Base-by-base conservation (phyloP, 2,797 vertebrate species). In the Syngnathus rostellatus region DNA sequence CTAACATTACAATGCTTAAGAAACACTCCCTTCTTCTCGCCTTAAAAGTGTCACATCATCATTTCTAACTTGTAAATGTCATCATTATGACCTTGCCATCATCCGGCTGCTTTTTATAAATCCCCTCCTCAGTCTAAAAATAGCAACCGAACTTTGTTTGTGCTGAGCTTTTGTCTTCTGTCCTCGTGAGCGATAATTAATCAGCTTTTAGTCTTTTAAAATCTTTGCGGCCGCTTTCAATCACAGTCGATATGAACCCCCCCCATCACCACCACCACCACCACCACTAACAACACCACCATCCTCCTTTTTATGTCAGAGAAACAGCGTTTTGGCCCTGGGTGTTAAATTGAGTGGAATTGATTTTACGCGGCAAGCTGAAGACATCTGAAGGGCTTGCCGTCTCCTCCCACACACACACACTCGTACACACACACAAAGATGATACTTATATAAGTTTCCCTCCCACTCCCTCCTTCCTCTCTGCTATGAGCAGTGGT, bases 381-480 rank as follows among this genome's bases (percentile, higher is more conserved):
- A 68, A 81, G 78, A 85, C 83, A 83, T 85, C 73, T 84, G 75
- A 85, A 79, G 81, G 69, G 69, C 72, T 75, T 67, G 67, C 66
- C 41, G 25, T 53, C 39, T 19, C 53, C 57, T 37, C 17, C 63
- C 25, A n/a, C 38, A 12, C 59, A 40, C n/a, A 59, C 40, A 37
- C 23, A 55, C 64, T 10, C 25, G 17, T 31, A 16, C n/a, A 6
- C 63, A 23, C 60, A 61, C 55, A 64, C 53, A 68, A 77, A 72
- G 70, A 86, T 85, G 79, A 82, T 80, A 81, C 83, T 91, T 91
- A 90, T 86, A 88, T 90, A 92, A 91, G 81, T 85, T 85, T 85
- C 82, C 84, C 87, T 90, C 82, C 84, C 81, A 86, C 85, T 80
- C 81, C 73, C 82, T 78, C 81, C 80, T 76, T 82, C 80, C 75